Evolutionary conservation across 2,888 invertebrate species (phyloP).

Genomic region (Brachyopa scutellaris): DNA sequence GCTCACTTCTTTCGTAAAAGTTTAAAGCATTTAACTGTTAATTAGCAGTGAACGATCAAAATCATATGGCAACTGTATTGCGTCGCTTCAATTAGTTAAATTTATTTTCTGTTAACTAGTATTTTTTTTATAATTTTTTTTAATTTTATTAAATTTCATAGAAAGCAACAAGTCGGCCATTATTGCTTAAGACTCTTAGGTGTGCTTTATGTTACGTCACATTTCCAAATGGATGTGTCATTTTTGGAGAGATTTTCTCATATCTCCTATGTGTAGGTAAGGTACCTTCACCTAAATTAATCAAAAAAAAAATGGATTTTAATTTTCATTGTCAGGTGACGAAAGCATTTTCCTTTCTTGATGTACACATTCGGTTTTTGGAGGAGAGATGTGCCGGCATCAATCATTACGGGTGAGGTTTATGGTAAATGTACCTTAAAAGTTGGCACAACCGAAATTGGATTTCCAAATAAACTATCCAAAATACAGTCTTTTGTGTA

Average conservation of each 20-base stretch:
- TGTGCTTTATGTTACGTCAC: slow-evolving; percentile 8
- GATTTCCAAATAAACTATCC: slow-evolving; percentile 25
- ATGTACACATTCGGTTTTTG: too few relatives aligned
- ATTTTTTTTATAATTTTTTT: background rate
- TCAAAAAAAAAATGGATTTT: background rate
- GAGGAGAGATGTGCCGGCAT: too few relatives aligned
- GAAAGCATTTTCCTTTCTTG: slow-evolving; percentile 10
- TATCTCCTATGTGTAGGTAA: too few relatives aligned
- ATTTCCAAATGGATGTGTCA: slow-evolving; percentile 1
- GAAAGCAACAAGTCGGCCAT: background rate
- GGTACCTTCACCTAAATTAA: slow-evolving; percentile 1
- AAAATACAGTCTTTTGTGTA: slow-evolving; percentile 10
- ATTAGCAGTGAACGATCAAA: background rate
- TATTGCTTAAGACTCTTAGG: slow-evolving; percentile 20
- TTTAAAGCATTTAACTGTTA: background rate
- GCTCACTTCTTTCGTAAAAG: background rate
- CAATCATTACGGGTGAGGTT: too few relatives aligned
- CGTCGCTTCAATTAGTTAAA: slow-evolving; percentile 25
- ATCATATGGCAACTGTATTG: background rate
- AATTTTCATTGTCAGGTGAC: slow-evolving; percentile 26
- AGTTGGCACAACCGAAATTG: slow-evolving; percentile 37
- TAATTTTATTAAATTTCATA: background rate
- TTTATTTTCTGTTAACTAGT: slow-evolving; percentile 21
- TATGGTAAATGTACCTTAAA: background rate
- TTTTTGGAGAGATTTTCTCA: slow-evolving; percentile 10